Evolutionary conservation across 2,797 vertebrate species (phyloP), one percentile per base, ranked within the genome.

Genomic region (Anguilla marmorata): DNA sequence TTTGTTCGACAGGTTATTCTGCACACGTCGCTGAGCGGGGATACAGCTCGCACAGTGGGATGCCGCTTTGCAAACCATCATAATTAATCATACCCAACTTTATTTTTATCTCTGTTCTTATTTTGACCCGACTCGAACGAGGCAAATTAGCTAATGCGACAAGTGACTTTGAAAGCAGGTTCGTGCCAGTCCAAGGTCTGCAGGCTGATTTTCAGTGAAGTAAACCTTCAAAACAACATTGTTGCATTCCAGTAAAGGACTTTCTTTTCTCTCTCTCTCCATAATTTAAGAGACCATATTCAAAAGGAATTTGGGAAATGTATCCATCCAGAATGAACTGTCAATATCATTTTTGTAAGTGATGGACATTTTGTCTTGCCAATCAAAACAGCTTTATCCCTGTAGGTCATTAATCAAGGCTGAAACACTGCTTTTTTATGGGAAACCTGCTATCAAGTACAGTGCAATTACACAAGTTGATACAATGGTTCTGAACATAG

Each of bases 321-420:
- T 86, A 91, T 90, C 88, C 30, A 85, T 86, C 90, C 0, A 2
- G 9, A 86, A 41, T 91, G 86, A 93, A 93, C 93, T 92, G 91
- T 48, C 84, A 89, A 91, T 85, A 91, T 37, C 91, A 93, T 93
- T 90, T 7, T 16, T 0, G 54, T 91, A 66, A 66, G 63, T 11
- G n/a, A 88, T 92, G 92, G 83, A 90, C 90, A 90, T 76, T 4
- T 88, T 91, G 83, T 41, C 91, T 92, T 37, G 87, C 86, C 72
- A 90, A 87, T 63, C 82, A 87, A 91, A 82, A 92, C 90, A 91
- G 88, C 91, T 92, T 87, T 76, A 86, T 91, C 86, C 85, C 56
- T 37, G 90, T 88, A 91, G 90, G 66, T 56, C 89, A 2, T 87
- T 92, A 87, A 91, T 90, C 37, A 92, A 89, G 24, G 69, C 19